Conservation (phyloP, 2,888 invertebrate genomes). For the Myopa tessellatipennis region DNA sequence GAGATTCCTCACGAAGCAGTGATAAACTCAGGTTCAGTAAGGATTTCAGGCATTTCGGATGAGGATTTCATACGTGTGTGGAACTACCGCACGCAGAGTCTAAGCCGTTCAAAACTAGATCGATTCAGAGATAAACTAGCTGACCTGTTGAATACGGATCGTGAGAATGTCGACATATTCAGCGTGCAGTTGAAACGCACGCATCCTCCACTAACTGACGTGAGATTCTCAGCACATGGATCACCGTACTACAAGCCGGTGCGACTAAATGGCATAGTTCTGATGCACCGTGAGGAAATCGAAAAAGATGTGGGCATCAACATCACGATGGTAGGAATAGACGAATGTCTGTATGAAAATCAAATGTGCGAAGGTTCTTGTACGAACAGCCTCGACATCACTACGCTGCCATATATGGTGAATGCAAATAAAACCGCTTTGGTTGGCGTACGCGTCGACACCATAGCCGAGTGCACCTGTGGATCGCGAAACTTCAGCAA, state of each 20-base stretch:
- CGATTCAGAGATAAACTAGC: slow-evolving; percentile 89
- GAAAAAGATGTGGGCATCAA: slow-evolving; percentile 94
- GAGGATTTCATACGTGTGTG: slow-evolving; percentile 96
- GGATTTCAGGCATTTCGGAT: slow-evolving; percentile 93
- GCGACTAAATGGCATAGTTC: slow-evolving; percentile 91
- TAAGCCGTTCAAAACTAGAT: slow-evolving; percentile 89
- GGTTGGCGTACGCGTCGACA: slow-evolving; percentile 94
- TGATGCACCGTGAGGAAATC: slow-evolving; percentile 94
- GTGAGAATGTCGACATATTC: slow-evolving; percentile 94
- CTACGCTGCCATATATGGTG: slow-evolving; percentile 91
- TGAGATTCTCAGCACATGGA: slow-evolving; percentile 94
- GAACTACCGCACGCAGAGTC: slow-evolving; percentile 89
- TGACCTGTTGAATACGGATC: slow-evolving; percentile 84
- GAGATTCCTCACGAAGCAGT: slow-evolving; percentile 97
- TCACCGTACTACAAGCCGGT: slow-evolving; percentile 96
- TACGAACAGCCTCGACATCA: slow-evolving; percentile 90
- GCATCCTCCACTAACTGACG: slow-evolving; percentile 89
- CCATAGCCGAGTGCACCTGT: slow-evolving; percentile 92
- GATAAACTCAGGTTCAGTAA: slow-evolving; percentile 92
- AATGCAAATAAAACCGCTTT: slow-evolving; percentile 97
- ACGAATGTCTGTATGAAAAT: slow-evolving; percentile 94
- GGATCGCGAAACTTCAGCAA: slow-evolving; percentile 93
- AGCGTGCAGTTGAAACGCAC: slow-evolving; percentile 91
- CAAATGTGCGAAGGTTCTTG: slow-evolving; percentile 97
- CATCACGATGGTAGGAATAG: slow-evolving; percentile 98